phyloP scores from a whole-genome alignment of 2,113 vertebrate species.

The Lophura nycthemera region DNA sequence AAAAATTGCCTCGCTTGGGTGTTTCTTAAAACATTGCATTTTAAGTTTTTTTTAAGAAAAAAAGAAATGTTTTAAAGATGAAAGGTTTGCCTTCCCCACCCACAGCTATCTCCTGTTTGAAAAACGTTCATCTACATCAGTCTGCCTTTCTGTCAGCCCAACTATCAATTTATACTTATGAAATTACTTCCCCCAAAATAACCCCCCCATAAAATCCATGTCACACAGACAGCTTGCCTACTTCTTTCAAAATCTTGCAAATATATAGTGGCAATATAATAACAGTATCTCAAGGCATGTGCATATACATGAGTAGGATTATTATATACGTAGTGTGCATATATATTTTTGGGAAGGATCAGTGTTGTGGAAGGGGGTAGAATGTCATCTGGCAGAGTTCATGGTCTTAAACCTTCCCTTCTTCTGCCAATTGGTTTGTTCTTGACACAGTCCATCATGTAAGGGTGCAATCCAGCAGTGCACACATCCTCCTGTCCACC shows the following conservation, averaged over 20 bases:
- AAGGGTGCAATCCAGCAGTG: neutral
- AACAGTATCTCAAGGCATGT: neutral
- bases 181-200: neutral
- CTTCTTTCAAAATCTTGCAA: neutral
- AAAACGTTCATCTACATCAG: neutral
- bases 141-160: slow-evolving; percentile 4
- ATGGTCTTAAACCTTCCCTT: neutral
- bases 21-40: neutral
- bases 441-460: neutral
- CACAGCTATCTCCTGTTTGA: slow-evolving; percentile 11
- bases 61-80: neutral
- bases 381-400: neutral
- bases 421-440: neutral
- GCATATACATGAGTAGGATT: neutral
- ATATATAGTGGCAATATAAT: neutral
- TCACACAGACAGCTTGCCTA: neutral
- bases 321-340: neutral
- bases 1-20: neutral
- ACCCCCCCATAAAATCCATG: neutral
- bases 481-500: slow-evolving; percentile 21
- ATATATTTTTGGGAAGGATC: neutral
- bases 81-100: slow-evolving; percentile 3
- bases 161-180: neutral
- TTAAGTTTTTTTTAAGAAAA: neutral
- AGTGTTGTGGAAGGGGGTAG: neutral